Conservation (phyloP, 2,797 vertebrate genomes). For the Mus spretus region DNA sequence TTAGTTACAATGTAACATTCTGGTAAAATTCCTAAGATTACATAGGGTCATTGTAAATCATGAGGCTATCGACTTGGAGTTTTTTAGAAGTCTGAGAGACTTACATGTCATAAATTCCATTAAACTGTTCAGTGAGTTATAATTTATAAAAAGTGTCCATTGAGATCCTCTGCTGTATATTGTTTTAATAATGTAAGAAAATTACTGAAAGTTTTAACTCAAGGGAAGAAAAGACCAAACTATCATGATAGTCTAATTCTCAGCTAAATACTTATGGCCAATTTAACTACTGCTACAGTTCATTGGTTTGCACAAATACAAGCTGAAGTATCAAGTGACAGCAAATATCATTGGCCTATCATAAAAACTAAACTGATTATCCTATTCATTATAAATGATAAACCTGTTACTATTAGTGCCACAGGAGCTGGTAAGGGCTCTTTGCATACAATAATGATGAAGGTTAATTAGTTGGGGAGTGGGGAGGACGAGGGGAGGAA, state of each 20-base stretch:
- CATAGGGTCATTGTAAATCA: neutral
- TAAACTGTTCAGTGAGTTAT: neutral
- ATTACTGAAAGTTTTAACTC: neutral
- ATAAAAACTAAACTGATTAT: constrained; percentile 12
- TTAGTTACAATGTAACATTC: neutral
- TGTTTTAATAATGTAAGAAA: neutral
- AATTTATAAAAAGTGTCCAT: neutral
- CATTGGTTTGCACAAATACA: neutral
- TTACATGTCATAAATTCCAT: neutral
- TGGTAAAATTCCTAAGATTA: neutral
- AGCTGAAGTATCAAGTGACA: neutral
- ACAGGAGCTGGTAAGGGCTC: neutral
- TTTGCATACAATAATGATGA: neutral
- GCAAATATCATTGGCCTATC: neutral
- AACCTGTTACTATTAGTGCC: neutral
- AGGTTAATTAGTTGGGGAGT: neutral
- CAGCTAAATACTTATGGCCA: neutral
- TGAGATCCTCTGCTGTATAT: neutral
- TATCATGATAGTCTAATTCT: neutral
- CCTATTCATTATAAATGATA: neutral
- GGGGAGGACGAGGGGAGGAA: neutral
- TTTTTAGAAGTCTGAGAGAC: neutral
- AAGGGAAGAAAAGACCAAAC: neutral
- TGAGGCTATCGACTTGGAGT: neutral
- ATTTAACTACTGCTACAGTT: neutral